Evolutionary conservation across 2,888 invertebrate genomes (phyloP).

Genomic region (Athalia circularis): DNA sequence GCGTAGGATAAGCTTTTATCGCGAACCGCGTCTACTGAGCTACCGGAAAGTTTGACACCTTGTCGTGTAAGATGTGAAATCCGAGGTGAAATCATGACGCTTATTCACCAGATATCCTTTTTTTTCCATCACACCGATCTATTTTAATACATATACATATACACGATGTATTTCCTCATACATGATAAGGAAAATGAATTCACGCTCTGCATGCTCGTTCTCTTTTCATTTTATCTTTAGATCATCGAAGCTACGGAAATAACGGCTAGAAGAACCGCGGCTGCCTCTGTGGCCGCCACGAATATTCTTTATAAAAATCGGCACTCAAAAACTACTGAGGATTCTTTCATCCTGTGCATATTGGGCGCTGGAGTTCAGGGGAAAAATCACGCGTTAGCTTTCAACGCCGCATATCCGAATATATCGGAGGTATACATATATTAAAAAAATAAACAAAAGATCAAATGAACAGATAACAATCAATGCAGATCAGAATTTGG

Average conservation of each 20-base stretch:
- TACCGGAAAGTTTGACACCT: not conserved
- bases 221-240: slow-evolving; percentile 57
- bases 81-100: no score
- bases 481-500: slow-evolving; percentile 76
- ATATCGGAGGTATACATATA: slow-evolving; percentile 18
- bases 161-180: no score
- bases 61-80: no score
- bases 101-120: no score
- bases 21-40: not conserved
- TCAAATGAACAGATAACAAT: not conserved
- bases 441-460: not conserved
- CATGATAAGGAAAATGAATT: no score
- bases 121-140: no score
- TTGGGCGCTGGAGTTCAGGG: slow-evolving; percentile 77
- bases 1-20: not conserved
- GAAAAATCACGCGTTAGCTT: slow-evolving; percentile 41
- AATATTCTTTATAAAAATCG: slow-evolving; percentile 73
- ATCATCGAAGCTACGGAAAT: slow-evolving; percentile 76
- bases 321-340: slow-evolving; percentile 53
- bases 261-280: slow-evolving; percentile 78
- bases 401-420: slow-evolving; percentile 18
- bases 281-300: slow-evolving; percentile 78
- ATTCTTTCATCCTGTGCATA: slow-evolving; percentile 71
- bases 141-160: no score
- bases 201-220: not conserved